These are phyloP conservation scores for Sula dactylatra DNA, from an alignment of 2,113 vertebrate genomes.

Conservation along the genomic window DNA sequence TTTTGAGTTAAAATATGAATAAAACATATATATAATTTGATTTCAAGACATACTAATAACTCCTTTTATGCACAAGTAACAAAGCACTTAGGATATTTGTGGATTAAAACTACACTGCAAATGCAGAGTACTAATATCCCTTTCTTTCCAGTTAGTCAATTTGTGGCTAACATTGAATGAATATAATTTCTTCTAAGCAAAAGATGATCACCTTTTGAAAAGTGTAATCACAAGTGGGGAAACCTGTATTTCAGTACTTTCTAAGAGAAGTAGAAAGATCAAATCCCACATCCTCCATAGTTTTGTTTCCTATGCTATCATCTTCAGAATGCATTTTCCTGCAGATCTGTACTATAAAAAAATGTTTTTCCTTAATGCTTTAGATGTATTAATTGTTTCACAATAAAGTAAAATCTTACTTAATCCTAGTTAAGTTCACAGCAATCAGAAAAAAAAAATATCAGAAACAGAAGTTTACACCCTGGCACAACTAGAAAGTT, in stretches of 20 bases:
- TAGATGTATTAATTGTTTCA: background rate
- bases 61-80: background rate
- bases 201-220: background rate
- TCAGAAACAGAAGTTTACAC: background rate
- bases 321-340: background rate
- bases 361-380: background rate
- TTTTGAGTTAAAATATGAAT: background rate
- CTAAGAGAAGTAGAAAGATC: background rate
- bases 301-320: background rate
- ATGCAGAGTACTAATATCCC: background rate
- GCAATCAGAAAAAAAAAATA: background rate
- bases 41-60: background rate
- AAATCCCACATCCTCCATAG: background rate
- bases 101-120: background rate
- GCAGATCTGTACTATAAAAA: background rate
- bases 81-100: background rate
- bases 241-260: background rate
- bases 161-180: background rate
- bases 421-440: background rate
- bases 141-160: background rate
- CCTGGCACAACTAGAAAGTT: background rate
- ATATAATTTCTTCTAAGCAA: background rate
- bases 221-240: fast-evolving
- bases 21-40: background rate
- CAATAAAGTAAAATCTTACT: background rate